Conservation (phyloP, 2,888 invertebrate genomes). For the Drosophila diplacantha region DNA sequence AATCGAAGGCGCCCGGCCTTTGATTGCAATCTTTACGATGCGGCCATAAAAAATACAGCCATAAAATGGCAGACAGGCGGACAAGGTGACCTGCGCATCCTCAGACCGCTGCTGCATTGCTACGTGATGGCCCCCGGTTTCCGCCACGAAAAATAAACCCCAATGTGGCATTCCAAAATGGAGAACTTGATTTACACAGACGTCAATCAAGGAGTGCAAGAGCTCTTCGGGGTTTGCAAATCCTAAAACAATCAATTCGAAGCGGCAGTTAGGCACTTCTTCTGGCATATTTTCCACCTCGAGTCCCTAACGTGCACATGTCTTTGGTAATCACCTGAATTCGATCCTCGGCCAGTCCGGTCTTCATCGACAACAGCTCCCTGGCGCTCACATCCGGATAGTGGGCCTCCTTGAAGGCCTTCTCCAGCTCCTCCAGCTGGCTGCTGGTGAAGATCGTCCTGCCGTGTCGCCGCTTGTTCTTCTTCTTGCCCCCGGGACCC, state of each 20-base stretch:
- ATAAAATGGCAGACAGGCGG: slow-evolving; percentile 15
- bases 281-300: not conserved
- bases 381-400: slow-evolving; percentile 99
- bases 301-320: not conserved
- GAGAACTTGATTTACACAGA: slow-evolving; percentile 13
- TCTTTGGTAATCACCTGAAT: slow-evolving; percentile 86
- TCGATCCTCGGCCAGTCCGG: slow-evolving; percentile 93
- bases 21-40: slow-evolving; percentile 54
- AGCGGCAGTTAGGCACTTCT: not conserved
- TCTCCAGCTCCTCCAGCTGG: slow-evolving; percentile 99
- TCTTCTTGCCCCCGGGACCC: slow-evolving; percentile 84
- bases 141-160: not conserved
- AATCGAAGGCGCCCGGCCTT: slow-evolving; percentile 30
- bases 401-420: slow-evolving; percentile 99
- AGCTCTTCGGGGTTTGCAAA: not conserved
- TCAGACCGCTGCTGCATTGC: slow-evolving; percentile 33
- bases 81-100: slow-evolving; percentile 7
- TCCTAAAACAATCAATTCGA: not conserved
- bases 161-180: slow-evolving; percentile 14
- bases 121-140: slow-evolving; percentile 28
- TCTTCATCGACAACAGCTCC: slow-evolving; percentile 94
- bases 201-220: not conserved
- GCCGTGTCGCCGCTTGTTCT: slow-evolving; percentile 95
- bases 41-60: slow-evolving; percentile 31
- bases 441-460: slow-evolving; percentile 99